Evolutionary conservation across 2,888 invertebrate genomes (phyloP), one percentile per base, ranked within the genome.

Genomic region (Byasa hedistus): DNA sequence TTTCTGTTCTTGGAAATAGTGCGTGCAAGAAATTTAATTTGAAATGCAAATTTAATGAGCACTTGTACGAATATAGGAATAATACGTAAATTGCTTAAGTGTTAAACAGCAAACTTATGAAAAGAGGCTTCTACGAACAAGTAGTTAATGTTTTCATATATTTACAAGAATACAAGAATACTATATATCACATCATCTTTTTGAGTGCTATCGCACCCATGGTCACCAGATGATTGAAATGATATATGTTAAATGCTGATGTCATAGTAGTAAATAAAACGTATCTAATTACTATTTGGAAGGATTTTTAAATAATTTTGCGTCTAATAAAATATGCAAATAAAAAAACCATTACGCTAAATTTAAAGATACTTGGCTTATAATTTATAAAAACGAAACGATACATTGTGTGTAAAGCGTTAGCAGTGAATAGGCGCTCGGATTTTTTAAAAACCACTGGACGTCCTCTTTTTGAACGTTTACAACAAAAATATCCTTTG

Each of bases 1-100:
- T 52, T 8, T 54, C 36, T 39, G 39, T 39, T 39, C 22, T 61
- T 63, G 51, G 65, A 67, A 69, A 65, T 63, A 63, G 15, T 57
- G 62, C 24, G 54, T 61, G 39, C 55, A 61, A 39, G 61, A 23
- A 61, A 61, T 44, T 55, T 5, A 61, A 54, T 61, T 55, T 24
- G n/a, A 61, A 55, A 58, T 57, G 56, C 27, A 63, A 57, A 63
- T 57, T 63, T 48, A 27, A 48, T 3, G 12, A n/a, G 44, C 23
- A 27, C 44, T 24, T 56, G 23, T 61, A 48, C 48, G 19, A 48
- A n/a, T 48, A 48, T n/a, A 48, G 1, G 7, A 48, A 17, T 54
- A 19, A 39, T 17, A 39, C 17, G 36, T 23, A n/a, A 51, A 22
- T 39, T 39, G 10, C 4, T 36, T 7, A 36, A 5, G 19, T 48